Evolutionary conservation across 2,113 vertebrate species (phyloP).

Genomic region (Tauraco erythrolophus): DNA sequence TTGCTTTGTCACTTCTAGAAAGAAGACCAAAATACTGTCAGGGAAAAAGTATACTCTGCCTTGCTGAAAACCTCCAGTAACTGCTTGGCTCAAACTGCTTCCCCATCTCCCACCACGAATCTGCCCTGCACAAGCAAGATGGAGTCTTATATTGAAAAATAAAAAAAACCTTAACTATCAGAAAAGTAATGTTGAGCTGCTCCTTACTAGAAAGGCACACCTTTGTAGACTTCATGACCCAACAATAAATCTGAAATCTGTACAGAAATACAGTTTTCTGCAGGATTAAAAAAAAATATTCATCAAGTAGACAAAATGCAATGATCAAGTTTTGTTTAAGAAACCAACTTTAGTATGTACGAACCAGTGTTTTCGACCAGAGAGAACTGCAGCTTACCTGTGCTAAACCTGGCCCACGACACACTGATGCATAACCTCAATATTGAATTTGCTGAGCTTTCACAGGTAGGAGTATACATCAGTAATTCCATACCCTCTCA

Average conservation of each 20-base stretch:
- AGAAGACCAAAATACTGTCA: fast-evolving
- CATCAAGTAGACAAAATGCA: neutral
- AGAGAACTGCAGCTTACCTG: neutral
- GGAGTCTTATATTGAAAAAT: neutral
- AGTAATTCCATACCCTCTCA: neutral
- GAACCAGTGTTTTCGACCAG: neutral
- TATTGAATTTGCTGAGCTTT: neutral
- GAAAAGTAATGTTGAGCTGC: neutral
- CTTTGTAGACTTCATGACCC: neutral
- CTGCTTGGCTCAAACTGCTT: neutral
- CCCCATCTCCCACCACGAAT: fast-evolving
- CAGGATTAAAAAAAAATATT: neutral
- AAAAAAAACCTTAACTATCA: neutral
- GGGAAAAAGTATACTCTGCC: neutral
- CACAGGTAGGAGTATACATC: neutral
- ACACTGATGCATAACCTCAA: neutral
- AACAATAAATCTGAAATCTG: neutral
- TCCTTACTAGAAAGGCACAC: neutral
- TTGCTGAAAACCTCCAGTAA: neutral
- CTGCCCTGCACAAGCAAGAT: neutral
- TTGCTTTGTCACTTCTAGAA: neutral
- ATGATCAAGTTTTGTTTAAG: neutral
- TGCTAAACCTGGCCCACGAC: neutral
- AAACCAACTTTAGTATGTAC: fast-evolving
- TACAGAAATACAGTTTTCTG: neutral